Evolutionary conservation across 2,797 vertebrate genomes (phyloP).

Genomic region (Leptodactylus fallax): DNA sequence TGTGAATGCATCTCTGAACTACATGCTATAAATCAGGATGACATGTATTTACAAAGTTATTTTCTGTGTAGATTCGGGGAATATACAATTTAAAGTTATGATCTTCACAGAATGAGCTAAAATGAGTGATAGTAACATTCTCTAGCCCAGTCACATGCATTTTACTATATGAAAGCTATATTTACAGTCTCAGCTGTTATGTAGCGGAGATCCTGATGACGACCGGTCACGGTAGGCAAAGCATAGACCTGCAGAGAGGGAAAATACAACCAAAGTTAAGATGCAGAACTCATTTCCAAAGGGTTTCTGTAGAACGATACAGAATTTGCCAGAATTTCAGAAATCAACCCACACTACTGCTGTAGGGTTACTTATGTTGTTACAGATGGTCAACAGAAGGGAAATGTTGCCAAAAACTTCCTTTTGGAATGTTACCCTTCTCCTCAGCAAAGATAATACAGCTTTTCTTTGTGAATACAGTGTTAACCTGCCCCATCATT

Average conservation of each 20-base stretch:
- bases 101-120: neutral
- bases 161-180: neutral
- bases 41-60: neutral
- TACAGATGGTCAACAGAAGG: no score
- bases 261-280: neutral
- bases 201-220: constrained; percentile 92
- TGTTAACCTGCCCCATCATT: no score
- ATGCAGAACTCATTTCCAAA: neutral
- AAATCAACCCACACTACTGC: no score
- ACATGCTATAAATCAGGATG: neutral
- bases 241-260: constrained; percentile 77
- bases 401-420: no score
- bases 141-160: neutral
- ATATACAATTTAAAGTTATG: neutral
- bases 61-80: neutral
- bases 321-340: neutral
- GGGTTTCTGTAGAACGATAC: neutral
- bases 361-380: no score
- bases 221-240: constrained; percentile 86
- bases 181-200: constrained; percentile 87
- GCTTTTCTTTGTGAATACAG: no score
- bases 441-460: no score
- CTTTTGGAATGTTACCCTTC: no score
- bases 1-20: neutral
- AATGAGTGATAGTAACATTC: neutral